Base-by-base conservation (phyloP, 2,113 vertebrate genomes). In the Eulemur macaco region DNA sequence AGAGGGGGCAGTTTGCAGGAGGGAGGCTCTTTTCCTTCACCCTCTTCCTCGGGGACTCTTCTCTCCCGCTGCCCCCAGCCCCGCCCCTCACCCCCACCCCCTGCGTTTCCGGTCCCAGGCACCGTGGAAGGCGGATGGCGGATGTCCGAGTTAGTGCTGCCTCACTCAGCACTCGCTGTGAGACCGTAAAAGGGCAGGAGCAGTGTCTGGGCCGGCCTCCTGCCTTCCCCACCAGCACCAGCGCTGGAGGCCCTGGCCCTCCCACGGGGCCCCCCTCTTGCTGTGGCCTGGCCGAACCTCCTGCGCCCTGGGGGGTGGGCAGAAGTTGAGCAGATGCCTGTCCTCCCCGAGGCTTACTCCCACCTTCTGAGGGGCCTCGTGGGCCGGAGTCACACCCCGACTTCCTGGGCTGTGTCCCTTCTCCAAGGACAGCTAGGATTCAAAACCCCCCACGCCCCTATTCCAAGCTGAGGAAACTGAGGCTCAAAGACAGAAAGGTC, bases 151-250 rank as follows among this genome's bases (percentile, higher is more conserved):
- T 97, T 96, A 96, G 81, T 89, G 97, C 97, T 89, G 96, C 96
- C 84, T 92, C 95, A 81, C 94, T 39, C 39, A 39, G 39, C 39
- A 39, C 39, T 95, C 94, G 13, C 93, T 52, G 87, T 17, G 97
- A 97, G 97, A 97, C 97, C 97, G 94, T 98, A 98, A 98, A 98
- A 98, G 97, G 97, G 76, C 96, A 97, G 96, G 95, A 96, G 91
- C 77, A 6, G 60, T 42, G 86, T 84, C 95, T 96, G 77, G 95
- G 86, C 94, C 86, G 52, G 91, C 95, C 96, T 89, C 95, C 89
- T 27, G 34, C 34, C n/a, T 66, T 37, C 77, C 56, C 64, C 68
- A 50, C 73, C 58, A n/a, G 60, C 87, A n/a, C 56, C 63, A 34
- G 60, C 25, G 94, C n/a, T 25, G 2, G 68, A 56, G 42, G 94